Base-by-base conservation (phyloP, 1,140 invertebrate species). In the Meloidogyne exigua region DNA sequence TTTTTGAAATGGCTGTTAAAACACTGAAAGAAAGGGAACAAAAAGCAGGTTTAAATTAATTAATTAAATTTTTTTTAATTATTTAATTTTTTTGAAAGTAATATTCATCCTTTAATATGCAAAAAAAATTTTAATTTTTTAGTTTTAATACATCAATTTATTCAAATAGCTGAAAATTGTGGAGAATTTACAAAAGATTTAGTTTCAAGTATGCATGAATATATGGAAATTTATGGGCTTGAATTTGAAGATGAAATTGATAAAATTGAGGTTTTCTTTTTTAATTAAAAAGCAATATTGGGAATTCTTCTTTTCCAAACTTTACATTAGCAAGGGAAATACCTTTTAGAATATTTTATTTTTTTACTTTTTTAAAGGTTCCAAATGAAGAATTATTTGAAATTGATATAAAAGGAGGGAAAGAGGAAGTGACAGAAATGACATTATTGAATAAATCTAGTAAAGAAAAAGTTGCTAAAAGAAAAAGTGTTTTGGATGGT, bases 1-100 rank as follows among this genome's bases (percentile, higher is more conserved):
- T 76, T n/a, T 69, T 68, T 57, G 74, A 76, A 25, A n/a, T 68
- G 67, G 74, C 65, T 23, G 28, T 68, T 28, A 76, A 76, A 25
- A 42, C 28, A 18, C 18, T 76, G 0, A 39, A 39, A 18, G 74
- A 76, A 21, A 49, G 49, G 10, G 18, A 4, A 49, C 42, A 76
- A 64, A 67, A 67, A 42, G 68, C 36, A 26, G 65, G 67, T 67
- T 28, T 21, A 49, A 71, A 10, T 15, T 75, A 10, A 39, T 39
- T 32, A 32, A 32, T 32, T 32, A 39, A 39, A 39, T 10, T 39
- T 39, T 39, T 39, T 39, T 39, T 4, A 18, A 44, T 0, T 13
- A 44, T 44, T 13, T 13, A 44, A 12, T 12, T 44, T 3, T n/a
- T n/a, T n/a, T n/a, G n/a, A n/a, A n/a, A n/a, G n/a, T n/a, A n/a